phyloP scores from a whole-genome alignment of 2,113 vertebrate genomes.

The Prionailurus viverrinus region DNA sequence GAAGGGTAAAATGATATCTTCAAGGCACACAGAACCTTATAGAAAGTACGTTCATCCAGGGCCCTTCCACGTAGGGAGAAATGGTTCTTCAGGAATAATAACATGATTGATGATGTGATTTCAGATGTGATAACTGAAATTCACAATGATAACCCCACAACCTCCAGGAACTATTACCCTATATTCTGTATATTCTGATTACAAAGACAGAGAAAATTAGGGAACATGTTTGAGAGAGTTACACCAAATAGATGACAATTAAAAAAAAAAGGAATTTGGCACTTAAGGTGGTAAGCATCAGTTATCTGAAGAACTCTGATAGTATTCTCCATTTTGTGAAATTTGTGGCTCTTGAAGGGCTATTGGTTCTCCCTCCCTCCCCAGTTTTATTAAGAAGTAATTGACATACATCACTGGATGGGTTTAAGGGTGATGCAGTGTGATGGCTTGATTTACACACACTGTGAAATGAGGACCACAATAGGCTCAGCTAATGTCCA shows the following conservation, averaged over 20 bases:
- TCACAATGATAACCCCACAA: neutral
- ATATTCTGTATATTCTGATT: neutral
- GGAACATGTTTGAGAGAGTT: neutral
- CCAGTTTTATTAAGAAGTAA: neutral
- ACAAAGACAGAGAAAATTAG: neutral
- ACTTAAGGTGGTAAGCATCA: neutral
- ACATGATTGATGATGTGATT: neutral
- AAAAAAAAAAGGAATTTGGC: neutral
- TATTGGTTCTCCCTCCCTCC: too few relatives aligned
- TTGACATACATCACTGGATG: neutral
- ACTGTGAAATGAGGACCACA: neutral
- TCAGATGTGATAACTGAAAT: neutral
- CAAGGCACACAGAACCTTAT: neutral
- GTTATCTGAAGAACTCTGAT: neutral
- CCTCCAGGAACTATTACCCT: neutral
- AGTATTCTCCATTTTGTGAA: constrained; percentile 8
- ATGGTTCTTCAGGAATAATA: neutral
- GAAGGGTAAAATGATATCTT: neutral
- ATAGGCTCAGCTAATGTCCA: neutral
- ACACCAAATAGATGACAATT: neutral
- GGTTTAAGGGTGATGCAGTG: neutral
- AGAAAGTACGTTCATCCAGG: neutral
- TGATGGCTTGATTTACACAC: neutral
- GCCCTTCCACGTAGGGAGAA: neutral
- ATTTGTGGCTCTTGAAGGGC: neutral